phyloP scores from a whole-genome alignment of 1,140 invertebrate genomes.

The Copidosoma floridanum region DNA sequence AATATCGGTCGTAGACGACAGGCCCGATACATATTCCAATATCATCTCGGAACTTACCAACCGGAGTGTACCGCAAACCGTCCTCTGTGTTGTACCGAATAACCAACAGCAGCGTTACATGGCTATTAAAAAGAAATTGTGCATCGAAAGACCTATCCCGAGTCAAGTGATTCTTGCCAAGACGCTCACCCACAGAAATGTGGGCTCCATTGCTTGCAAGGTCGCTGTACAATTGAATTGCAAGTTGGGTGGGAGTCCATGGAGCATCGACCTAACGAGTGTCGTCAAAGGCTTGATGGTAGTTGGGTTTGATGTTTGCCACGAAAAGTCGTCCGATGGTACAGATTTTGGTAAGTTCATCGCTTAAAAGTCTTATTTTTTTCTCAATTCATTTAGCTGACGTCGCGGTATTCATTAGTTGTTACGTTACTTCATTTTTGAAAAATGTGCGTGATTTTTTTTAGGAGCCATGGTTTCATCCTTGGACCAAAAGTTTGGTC shows the following conservation, averaged over 20 bases:
- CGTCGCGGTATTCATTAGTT: too few relatives aligned
- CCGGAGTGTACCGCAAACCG: too few relatives aligned
- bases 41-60: too few relatives aligned
- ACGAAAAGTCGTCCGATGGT: conserved; percentile 71
- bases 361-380: too few relatives aligned
- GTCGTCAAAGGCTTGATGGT: conserved; percentile 67
- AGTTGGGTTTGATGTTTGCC: conserved; percentile 85
- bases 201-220: conserved; percentile 81
- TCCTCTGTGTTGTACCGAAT: conserved; percentile 70
- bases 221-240: conserved; percentile 84
- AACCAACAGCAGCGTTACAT: conserved; percentile 73
- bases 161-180: conserved; percentile 72
- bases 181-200: conserved; percentile 63
- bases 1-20: too few relatives aligned
- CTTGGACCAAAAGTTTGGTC: conserved; percentile 63
- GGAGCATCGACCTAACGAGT: conserved; percentile 65
- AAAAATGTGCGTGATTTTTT: too few relatives aligned
- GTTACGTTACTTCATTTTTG: too few relatives aligned
- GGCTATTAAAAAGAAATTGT: conserved; percentile 83
- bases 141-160: conserved; percentile 71
- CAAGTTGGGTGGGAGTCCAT: conserved; percentile 86
- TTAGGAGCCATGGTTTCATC: conserved; percentile 73
- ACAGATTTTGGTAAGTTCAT: conserved; percentile 61
- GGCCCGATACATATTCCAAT: too few relatives aligned
- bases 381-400: too few relatives aligned